Evolutionary conservation across 2,797 vertebrate species (phyloP), one percentile per base, ranked within the genome.

Genomic region (Buphagus erythrorhynchus): DNA sequence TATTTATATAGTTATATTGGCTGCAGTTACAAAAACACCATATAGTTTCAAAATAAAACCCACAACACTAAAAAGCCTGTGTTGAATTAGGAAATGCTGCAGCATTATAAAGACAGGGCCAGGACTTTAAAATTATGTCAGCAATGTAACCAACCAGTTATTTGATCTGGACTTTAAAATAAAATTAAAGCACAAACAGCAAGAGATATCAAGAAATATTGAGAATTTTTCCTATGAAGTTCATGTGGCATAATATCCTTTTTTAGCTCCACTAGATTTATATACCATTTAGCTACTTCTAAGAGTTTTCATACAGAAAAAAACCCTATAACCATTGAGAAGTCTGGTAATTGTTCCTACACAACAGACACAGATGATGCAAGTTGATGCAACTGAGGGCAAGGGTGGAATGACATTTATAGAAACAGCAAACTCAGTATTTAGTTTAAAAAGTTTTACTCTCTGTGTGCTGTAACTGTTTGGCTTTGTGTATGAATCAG

Each of bases 381-480:
- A 94, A 96, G 91, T 66, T 96, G 92, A 95, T 95, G 95, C 91
- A 96, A 96, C 45, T 95, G 94, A 97, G 95, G 95, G 94, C 78
- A 94, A 74, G 84, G 89, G 94, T 98, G 87, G 97, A 96, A 97
- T 96, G 96, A 94, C 79, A 89, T 96, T 98, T 96, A 95, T 24
- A 87, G 77, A 80, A 96, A 95, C 90, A 97, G 96, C 93, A 96
- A 87, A 87, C 82, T 90, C 89, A 91, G 65, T 95, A 91, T 92
- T 89, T 45, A 90, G 74, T 86, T 77, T 8, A 76, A 83, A 88
- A 91, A 82, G 63, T 71, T 92, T 57, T 65, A 76, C 36, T 74
- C 35, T 79, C 58, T 69, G 54, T 65, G 35, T 52, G 51, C 77
- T 69, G 49, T 62, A 82, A 78, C 65, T 43, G 35, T 61, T 90